Base-by-base conservation (phyloP, 1,140 invertebrate species). In the Zaprionus davidi region DNA sequence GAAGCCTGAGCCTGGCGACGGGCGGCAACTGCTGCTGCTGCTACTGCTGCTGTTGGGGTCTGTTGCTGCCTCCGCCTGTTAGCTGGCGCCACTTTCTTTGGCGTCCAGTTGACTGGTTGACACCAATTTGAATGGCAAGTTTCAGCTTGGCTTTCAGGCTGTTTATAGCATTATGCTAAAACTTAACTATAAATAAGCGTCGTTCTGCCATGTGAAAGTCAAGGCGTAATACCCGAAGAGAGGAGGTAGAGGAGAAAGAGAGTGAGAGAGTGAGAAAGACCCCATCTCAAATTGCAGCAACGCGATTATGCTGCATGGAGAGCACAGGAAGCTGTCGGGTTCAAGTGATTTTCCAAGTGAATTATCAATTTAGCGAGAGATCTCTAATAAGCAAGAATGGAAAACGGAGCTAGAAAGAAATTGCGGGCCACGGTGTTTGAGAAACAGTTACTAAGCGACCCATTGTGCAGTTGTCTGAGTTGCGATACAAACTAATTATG, bases 101-200 rank as follows among this genome's bases (percentile, higher is more conserved):
- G 82, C 82, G 82, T 82, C 82, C 82, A 81, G 82, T 82, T 86
- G 82, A 81, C 82, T 86, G 82, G 82, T 85, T 84, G 82, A 86
- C 79, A 85, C 82, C 82, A 86, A 86, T 85, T 85, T 85, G 82
- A 85, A 86, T 86, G 82, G 82, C 79, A 82, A 86, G 79, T 79
- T 63, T 58, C 82, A 69, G 75, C 68, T 72, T 55, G 67, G 36
- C 60, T 57, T 51, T 11, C 41, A 46, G 53, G 65, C 66, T 53
- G 31, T 81, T 85, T 81, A 78, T 81, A 65, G 34, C 31, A 67
- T 77, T 73, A 68, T 67, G 62, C 69, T 60, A 67, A 62, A 59
- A 71, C 56, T 71, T 66, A 76, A 84, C 65, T 68, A 80, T 74
- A 74, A 84, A 77, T 78, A 76, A 80, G 77, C 81, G 60, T 58